Evolutionary conservation across 1,140 invertebrate genomes (phyloP).

Genomic region (Lethrus apterus): DNA sequence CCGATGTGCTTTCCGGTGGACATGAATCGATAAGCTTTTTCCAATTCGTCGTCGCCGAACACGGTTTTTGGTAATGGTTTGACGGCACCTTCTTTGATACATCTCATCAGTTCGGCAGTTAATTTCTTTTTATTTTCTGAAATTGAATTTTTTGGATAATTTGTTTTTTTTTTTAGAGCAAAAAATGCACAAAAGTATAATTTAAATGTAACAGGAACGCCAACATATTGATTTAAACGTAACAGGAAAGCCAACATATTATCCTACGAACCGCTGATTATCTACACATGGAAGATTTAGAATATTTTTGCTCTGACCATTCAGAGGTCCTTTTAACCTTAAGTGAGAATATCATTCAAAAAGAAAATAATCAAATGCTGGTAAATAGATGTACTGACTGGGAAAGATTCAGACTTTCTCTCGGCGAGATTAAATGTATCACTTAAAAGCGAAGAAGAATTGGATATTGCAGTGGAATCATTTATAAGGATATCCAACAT

Average conservation of each 20-base stretch:
- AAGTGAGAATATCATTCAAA: constrained; percentile 16
- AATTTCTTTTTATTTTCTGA: constrained; percentile 33
- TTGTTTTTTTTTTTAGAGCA: too few species aligned
- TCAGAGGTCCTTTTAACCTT: constrained; percentile 21
- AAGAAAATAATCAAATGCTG: neutral
- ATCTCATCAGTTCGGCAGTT: too few species aligned
- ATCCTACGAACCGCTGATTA: too few species aligned
- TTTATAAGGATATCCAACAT: constrained; percentile 6
- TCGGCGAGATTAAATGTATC: neutral
- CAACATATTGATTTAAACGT: too few species aligned
- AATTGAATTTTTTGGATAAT: too few species aligned
- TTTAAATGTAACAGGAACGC: too few species aligned
- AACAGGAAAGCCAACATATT: too few species aligned
- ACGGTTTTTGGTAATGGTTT: constrained; percentile 53
- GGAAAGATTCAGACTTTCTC: constrained; percentile 5
- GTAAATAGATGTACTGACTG: constrained; percentile 13
- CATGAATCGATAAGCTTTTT: constrained; percentile 64
- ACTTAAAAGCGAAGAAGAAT: too few species aligned
- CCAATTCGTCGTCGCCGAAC: constrained; percentile 53
- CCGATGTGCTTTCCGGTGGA: constrained; percentile 83
- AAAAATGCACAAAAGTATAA: too few species aligned
- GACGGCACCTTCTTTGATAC: constrained; percentile 59
- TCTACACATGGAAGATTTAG: constrained; percentile 18
- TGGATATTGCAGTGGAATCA: constrained; percentile 7
- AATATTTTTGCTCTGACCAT: constrained; percentile 23